Evolutionary conservation across 2,888 invertebrate species (phyloP).

Genomic region (Agrochola lychnidis): DNA sequence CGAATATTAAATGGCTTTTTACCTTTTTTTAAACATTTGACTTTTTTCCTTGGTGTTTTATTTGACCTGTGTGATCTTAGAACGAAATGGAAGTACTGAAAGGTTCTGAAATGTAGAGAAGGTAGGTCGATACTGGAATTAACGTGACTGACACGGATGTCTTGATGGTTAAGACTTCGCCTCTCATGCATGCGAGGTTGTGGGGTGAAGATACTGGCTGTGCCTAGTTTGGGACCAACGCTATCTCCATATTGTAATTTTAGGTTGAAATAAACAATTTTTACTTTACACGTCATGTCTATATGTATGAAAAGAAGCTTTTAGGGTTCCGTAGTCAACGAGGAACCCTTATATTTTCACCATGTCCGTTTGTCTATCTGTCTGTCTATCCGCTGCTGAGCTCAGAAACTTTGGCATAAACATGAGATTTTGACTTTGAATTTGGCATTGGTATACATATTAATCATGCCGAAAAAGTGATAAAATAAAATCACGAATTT

Average conservation of each 20-base stretch:
- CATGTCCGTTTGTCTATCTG: too few species aligned
- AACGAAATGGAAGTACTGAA: neutral
- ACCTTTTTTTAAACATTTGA: neutral
- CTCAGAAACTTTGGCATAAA: too few species aligned
- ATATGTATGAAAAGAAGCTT: neutral
- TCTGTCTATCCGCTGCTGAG: too few species aligned
- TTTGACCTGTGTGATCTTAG: neutral
- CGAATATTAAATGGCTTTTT: slow-evolving; percentile 62
- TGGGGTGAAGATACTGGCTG: neutral
- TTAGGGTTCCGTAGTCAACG: too few species aligned
- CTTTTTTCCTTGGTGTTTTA: neutral
- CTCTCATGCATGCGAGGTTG: neutral
- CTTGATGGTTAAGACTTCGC: neutral
- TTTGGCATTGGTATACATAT: too few species aligned
- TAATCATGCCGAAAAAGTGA: too few species aligned
- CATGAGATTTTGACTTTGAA: too few species aligned
- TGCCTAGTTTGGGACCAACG: neutral
- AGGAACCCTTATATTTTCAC: too few species aligned
- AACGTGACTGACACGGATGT: neutral
- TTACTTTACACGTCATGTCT: neutral
- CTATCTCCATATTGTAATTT: neutral
- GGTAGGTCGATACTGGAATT: neutral
- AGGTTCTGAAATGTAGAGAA: neutral
- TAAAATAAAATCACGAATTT: too few species aligned
- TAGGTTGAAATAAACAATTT: neutral